Evolutionary conservation across 2,113 vertebrate genomes (phyloP).

Genomic region (Chroicocephalus ridibundus): DNA sequence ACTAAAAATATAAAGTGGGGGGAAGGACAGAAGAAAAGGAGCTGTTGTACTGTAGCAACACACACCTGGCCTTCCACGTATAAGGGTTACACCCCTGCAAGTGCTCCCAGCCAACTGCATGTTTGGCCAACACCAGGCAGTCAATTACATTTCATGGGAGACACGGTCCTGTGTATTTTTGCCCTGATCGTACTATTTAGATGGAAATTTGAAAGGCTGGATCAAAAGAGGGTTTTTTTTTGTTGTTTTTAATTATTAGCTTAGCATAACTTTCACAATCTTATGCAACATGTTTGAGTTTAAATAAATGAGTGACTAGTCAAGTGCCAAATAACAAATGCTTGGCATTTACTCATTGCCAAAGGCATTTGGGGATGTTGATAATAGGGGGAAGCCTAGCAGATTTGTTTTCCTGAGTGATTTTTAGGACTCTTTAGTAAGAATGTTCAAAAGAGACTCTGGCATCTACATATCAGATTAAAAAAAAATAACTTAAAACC

Average conservation of each 20-base stretch:
- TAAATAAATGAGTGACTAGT: conserved; percentile 15
- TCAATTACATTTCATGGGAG: rapidly evolving
- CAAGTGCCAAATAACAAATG: conserved; percentile 31
- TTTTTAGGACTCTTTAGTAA: background rate
- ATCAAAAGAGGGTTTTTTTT: background rate
- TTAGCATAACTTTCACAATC: background rate
- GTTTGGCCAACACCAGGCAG: background rate
- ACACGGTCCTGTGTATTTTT: background rate
- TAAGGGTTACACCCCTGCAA: background rate
- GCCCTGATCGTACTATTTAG: background rate
- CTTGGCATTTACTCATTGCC: conserved; percentile 29
- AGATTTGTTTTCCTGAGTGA: background rate
- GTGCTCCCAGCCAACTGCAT: background rate
- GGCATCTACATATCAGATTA: background rate
- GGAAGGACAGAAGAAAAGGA: background rate
- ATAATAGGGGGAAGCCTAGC: background rate
- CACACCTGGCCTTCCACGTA: background rate
- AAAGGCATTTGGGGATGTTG: conserved; percentile 11
- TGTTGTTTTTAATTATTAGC: background rate
- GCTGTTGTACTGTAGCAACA: background rate
- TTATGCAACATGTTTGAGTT: background rate
- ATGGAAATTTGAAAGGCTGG: background rate
- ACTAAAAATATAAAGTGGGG: background rate
- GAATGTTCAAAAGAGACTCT: background rate
- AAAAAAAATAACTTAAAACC: background rate